Evolutionary conservation across 2,888 invertebrate genomes (phyloP).

Genomic region (Callimorpha dominula): DNA sequence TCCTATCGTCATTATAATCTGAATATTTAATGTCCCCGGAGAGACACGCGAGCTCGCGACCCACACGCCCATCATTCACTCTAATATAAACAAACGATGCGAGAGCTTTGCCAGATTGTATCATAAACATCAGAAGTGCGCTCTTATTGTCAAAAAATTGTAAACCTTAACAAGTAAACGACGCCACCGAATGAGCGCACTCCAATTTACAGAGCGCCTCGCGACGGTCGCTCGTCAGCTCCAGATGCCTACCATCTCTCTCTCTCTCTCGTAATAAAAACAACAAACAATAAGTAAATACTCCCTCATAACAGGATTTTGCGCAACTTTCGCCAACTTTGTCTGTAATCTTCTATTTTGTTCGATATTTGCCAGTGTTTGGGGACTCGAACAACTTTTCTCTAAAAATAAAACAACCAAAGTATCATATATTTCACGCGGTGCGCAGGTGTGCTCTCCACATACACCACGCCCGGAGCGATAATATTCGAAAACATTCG

Average conservation of each 20-base stretch:
- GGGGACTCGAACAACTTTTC: slow-evolving; percentile 17
- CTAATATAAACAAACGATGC: background rate
- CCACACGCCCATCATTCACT: background rate
- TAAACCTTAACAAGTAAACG: slow-evolving; percentile 14
- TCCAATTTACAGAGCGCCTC: slow-evolving; percentile 1
- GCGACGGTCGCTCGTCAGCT: slow-evolving; percentile 10
- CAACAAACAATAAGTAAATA: slow-evolving; percentile 47
- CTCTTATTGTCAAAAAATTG: slow-evolving; percentile 2
- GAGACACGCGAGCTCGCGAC: background rate
- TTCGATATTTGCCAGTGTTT: slow-evolving; percentile 35
- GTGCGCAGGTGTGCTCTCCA: slow-evolving; percentile 1
- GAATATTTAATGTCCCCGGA: slow-evolving; percentile 11
- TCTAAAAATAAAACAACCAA: slow-evolving; percentile 16
- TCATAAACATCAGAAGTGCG: slow-evolving; percentile 2
- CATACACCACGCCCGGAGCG: background rate
- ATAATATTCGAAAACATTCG: background rate
- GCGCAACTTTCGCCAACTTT: slow-evolving; percentile 34
- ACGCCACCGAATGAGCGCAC: slow-evolving; percentile 1
- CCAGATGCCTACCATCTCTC: slow-evolving; percentile 12
- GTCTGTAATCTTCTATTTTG: slow-evolving; percentile 43
- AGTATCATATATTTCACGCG: slow-evolving; percentile 10
- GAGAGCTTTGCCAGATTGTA: background rate
- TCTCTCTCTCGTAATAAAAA: slow-evolving; percentile 17
- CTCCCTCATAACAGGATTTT: slow-evolving; percentile 25
- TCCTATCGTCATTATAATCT: slow-evolving; percentile 15